These are phyloP conservation scores for Tachysurus fulvidraco DNA, from an alignment of 2,113 vertebrate species.

Conservation along the genomic window DNA sequence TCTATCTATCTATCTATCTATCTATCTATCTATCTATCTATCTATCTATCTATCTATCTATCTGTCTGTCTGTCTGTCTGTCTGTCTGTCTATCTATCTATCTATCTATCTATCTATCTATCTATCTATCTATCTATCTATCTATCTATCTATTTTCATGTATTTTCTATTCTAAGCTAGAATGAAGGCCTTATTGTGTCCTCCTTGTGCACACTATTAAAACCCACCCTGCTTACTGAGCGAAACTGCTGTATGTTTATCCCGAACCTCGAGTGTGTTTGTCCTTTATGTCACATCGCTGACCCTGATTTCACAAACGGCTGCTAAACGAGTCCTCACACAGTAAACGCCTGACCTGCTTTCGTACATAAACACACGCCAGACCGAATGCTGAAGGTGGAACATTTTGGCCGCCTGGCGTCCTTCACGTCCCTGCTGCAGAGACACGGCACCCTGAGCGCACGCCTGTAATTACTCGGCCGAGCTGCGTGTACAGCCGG, in stretches of 20 bases:
- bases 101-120: not conserved
- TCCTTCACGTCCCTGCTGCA: not conserved
- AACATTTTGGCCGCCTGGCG: not conserved
- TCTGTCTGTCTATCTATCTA: not conserved
- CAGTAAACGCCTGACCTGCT: conserved; percentile 15
- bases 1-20: not conserved
- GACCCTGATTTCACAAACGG: not conserved
- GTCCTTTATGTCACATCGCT: not conserved
- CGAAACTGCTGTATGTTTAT: not conserved
- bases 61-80: too few relatives aligned
- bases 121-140: not conserved
- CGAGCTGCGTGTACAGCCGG: conserved; percentile 1
- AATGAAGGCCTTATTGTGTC: not conserved
- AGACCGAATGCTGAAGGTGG: not conserved
- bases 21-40: not conserved
- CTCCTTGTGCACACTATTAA: too few relatives aligned
- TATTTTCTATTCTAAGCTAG: not conserved
- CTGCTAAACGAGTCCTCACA: not conserved
- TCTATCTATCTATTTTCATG: not conserved
- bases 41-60: not conserved
- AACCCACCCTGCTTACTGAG: not conserved
- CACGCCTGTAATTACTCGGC: not conserved
- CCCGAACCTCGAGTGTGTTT: not conserved
- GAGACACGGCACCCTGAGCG: not conserved
- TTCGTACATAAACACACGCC: not conserved